Evolutionary conservation across 2,888 invertebrate species (phyloP).

Genomic region (Graphium colonna): DNA sequence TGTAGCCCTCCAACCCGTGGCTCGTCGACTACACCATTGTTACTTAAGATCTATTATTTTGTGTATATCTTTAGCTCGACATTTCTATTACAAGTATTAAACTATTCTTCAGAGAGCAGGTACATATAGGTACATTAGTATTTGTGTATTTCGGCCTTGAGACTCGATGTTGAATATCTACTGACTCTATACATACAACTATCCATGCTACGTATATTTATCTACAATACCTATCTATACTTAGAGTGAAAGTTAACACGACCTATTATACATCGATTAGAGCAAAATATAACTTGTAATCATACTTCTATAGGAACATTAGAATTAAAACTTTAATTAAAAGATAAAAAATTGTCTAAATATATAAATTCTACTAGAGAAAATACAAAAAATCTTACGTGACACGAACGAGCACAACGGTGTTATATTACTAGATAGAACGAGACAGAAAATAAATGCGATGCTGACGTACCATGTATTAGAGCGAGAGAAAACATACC

Average conservation of each 20-base stretch:
- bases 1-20: slow-evolving; percentile 5
- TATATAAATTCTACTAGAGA: slow-evolving; percentile 55
- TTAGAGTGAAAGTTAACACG: slow-evolving; percentile 78
- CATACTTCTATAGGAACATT: slow-evolving; percentile 42
- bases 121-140: slow-evolving; percentile 51
- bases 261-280: slow-evolving; percentile 57
- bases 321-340: slow-evolving; percentile 43
- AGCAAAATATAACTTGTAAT: slow-evolving; percentile 32
- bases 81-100: slow-evolving; percentile 47
- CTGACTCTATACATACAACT: slow-evolving; percentile 58
- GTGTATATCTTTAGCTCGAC: slow-evolving; percentile 41
- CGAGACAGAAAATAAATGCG: slow-evolving; percentile 67
- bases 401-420: slow-evolving; percentile 80
- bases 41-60: slow-evolving; percentile 36
- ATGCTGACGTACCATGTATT: slow-evolving; percentile 58
- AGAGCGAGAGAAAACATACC: slow-evolving; percentile 66
- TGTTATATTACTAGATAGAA: slow-evolving; percentile 79
- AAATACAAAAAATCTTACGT: slow-evolving; percentile 78
- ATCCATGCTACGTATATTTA: slow-evolving; percentile 58
- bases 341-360: slow-evolving; percentile 50
- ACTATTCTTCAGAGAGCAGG: slow-evolving; percentile 59
- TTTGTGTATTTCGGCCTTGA: slow-evolving; percentile 79
- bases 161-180: slow-evolving; percentile 77
- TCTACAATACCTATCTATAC: slow-evolving; percentile 64
- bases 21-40: slow-evolving; percentile 39